Evolutionary conservation across 2,113 vertebrate genomes (phyloP).

Genomic region (Tympanuchus pallidicinctus): DNA sequence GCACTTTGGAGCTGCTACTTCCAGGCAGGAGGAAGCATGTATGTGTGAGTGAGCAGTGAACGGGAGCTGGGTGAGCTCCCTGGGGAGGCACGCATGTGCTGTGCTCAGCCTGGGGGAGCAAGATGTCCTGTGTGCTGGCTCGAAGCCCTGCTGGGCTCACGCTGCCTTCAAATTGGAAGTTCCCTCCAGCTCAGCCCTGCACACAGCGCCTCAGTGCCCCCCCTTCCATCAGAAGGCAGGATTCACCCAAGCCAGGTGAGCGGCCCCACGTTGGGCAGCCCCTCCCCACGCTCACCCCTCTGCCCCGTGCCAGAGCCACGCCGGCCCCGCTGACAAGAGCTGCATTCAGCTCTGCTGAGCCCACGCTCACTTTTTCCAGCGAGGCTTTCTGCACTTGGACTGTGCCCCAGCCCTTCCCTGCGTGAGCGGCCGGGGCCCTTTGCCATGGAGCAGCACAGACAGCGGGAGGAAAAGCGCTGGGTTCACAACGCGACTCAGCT

Average conservation of each 20-base stretch:
- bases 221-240: not conserved
- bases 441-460: not conserved
- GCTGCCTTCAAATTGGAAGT: too few relatives aligned
- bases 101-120: not conserved
- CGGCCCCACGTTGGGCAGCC: not conserved
- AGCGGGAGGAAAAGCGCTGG: not conserved
- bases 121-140: accelerated
- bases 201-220: not conserved
- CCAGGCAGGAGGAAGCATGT: not conserved
- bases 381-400: slow-evolving; percentile 29
- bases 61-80: not conserved
- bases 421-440: not conserved
- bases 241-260: not conserved
- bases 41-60: not conserved
- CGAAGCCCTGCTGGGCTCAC: not conserved
- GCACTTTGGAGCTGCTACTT: not conserved
- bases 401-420: not conserved
- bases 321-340: slow-evolving; percentile 18
- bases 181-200: too few relatives aligned
- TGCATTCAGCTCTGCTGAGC: slow-evolving; percentile 17
- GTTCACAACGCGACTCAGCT: not conserved
- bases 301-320: not conserved
- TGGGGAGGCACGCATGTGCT: accelerated
- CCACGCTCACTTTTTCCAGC: slow-evolving; percentile 68
- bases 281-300: not conserved